Base-by-base conservation (phyloP, 2,888 invertebrate genomes). In the Chrysolina americana region DNA sequence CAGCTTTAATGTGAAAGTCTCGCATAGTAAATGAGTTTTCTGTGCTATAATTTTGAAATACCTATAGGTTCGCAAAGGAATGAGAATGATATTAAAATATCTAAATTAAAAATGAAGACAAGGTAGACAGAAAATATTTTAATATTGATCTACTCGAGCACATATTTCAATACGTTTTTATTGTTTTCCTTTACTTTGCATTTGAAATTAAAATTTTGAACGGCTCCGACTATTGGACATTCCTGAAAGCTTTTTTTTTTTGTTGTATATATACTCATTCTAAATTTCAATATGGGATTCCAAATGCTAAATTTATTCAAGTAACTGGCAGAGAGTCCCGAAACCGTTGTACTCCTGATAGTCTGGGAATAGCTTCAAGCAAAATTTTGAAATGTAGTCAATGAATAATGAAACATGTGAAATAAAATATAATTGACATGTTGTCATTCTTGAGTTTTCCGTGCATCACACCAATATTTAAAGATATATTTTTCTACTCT, bases 1-100 rank as follows among this genome's bases (percentile, higher is more conserved):
- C 41, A 53, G 65, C 47, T 65, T 65, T 44, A 48, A 65, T 59
- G 59, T 59, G 23, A n/a, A 53, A 59, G 17, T 59, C 59, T 59
- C 59, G 59, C 28, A 28, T 59, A 28, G 59, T 28, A 59, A 59
- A 59, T 59, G 23, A 36, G 59, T 36, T 23, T n/a, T n/a, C 28
- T 15, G 28, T 59, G 59, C 28, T 13, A 59, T 59, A 59, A 28
- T 59, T 59, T 59, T 15, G 17, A 59, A 59, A 59, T 59, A 59
- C 59, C 28, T 59, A 59, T 28, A 23, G 28, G 28, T 59, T 28
- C 59, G 17, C 23, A 28, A n/a, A 28, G 36, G 28, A 59, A 59
- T 59, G 59, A 59, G 23, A 28, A 59, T 15, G 59, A 59, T 59
- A 59, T 59, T 59, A 59, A 56, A 59, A 36, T 28, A 59, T 59